Percentiles rank a stretch among this genome's conserved stretches.
Evolutionary conservation across 2,797 vertebrate genomes (phyloP).

Genomic region (Chaetophractus vellerosus): DNA sequence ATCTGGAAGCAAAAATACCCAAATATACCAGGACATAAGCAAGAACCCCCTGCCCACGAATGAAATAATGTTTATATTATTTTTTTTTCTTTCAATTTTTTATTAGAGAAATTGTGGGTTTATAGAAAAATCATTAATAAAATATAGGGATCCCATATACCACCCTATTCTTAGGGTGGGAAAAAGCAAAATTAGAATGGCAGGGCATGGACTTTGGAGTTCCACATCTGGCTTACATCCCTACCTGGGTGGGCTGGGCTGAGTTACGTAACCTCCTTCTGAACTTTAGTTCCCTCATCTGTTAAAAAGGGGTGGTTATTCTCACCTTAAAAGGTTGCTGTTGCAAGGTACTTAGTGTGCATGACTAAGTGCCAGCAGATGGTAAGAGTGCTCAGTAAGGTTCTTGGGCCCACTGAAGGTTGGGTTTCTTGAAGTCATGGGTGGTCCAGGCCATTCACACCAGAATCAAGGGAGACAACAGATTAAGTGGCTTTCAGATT

Average conservation of each 20-base stretch:
- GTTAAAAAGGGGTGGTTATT: background rate
- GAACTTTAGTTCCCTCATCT: background rate
- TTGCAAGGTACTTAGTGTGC: background rate
- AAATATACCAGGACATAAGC: background rate
- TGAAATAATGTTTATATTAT: background rate
- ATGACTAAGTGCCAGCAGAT: background rate
- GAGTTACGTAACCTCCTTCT: background rate
- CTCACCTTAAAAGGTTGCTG: background rate
- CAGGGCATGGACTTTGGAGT: background rate
- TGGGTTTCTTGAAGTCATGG: background rate
- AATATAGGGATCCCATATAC: too few species aligned
- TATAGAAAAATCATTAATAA: too few species aligned
- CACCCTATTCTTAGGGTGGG: background rate
- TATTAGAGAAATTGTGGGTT: too few species aligned
- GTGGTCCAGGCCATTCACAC: background rate
- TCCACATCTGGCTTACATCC: background rate
- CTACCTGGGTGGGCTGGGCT: background rate
- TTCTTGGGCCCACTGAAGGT: background rate
- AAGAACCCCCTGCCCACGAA: background rate
- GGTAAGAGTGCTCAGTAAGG: too few species aligned
- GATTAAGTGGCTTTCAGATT: background rate
- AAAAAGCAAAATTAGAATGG: background rate
- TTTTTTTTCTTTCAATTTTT: too few species aligned
- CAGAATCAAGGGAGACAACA: background rate
- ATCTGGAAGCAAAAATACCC: conserved; percentile 50